Conservation (phyloP, 1,140 invertebrate genomes). For the Dendrolimus kikuchii region DNA sequence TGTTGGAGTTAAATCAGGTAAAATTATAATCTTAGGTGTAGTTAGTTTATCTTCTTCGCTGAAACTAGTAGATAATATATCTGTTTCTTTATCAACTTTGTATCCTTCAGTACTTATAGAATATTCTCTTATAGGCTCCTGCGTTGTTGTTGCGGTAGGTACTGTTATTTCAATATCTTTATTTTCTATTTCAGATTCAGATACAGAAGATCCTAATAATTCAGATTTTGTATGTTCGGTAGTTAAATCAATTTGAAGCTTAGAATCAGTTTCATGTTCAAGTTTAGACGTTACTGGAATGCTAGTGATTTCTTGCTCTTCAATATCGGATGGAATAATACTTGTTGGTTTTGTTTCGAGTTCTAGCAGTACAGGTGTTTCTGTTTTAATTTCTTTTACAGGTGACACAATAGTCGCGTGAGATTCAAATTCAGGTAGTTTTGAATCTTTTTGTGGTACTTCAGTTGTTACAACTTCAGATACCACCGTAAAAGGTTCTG, state of each 20-base stretch:
- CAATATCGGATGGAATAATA: slow-evolving; percentile 1
- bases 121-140: too few species aligned
- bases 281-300: neutral
- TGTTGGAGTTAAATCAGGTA: too few species aligned
- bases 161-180: neutral
- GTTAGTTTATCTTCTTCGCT: too few species aligned
- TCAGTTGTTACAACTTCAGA: neutral
- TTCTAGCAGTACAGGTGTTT: slow-evolving; percentile 1
- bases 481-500: neutral
- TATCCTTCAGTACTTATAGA: too few species aligned
- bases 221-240: neutral
- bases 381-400: neutral
- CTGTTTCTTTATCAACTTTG: too few species aligned
- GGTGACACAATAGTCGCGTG: neutral
- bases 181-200: neutral
- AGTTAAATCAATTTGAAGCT: neutral
- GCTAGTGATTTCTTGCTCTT: neutral
- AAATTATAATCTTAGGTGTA: too few species aligned
- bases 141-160: neutral
- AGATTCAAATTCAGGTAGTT: neutral
- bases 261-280: neutral
- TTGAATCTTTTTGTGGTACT: slow-evolving; percentile 1
- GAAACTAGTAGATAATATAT: too few species aligned
- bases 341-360: neutral
- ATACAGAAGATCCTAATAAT: neutral